These are phyloP conservation scores for Drosophila kepulauana DNA, from an alignment of 1,140 invertebrate species.

Conservation along the genomic window DNA sequence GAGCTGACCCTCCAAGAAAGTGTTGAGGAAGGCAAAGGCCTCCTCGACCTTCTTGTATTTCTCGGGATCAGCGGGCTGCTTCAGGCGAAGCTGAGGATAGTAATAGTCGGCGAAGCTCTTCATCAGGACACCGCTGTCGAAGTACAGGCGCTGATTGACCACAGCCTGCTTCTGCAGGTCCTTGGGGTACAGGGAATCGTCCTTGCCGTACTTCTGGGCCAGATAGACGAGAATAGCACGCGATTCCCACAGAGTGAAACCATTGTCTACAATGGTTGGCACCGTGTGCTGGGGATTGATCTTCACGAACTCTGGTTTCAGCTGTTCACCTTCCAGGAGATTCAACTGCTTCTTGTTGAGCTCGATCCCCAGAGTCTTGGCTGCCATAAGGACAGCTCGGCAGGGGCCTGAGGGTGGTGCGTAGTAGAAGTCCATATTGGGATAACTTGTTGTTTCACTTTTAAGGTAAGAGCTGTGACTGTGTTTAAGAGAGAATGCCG, in stretches of 20 bases:
- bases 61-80: constrained; percentile 86
- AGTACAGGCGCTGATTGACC: constrained; percentile 90
- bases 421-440: constrained; percentile 87
- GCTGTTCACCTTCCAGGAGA: constrained; percentile 87
- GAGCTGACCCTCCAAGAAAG: constrained; percentile 87
- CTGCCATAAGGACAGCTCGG: constrained; percentile 88
- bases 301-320: constrained; percentile 90
- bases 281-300: constrained; percentile 86
- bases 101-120: constrained; percentile 87
- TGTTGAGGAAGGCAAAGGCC: constrained; percentile 88
- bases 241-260: constrained; percentile 88
- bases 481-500: too few species aligned
- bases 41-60: constrained; percentile 88
- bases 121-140: constrained; percentile 89
- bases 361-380: constrained; percentile 89
- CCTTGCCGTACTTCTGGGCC: constrained; percentile 88
- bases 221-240: constrained; percentile 90
- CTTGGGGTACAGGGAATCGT: constrained; percentile 89
- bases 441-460: too few species aligned
- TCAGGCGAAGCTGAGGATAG: constrained; percentile 89
- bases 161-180: constrained; percentile 88
- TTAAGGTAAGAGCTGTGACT: too few species aligned
- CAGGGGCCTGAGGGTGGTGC: constrained; percentile 88
- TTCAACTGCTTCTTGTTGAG: constrained; percentile 89
- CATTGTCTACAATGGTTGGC: constrained; percentile 89